These are phyloP conservation scores for Pelmatolapia mariae DNA, from an alignment of 2,113 vertebrate genomes.

Conservation along the genomic window DNA sequence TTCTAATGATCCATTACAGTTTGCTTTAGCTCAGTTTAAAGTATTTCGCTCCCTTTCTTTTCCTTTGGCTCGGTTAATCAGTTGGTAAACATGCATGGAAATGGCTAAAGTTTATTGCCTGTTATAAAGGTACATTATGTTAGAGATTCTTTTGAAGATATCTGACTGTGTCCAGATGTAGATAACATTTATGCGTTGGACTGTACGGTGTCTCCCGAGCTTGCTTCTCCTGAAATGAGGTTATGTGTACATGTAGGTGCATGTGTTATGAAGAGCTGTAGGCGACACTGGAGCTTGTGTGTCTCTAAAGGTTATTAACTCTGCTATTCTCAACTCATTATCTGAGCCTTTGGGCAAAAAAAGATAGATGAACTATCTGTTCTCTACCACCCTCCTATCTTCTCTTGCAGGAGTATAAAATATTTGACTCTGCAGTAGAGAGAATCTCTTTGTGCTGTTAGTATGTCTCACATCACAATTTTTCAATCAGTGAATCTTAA, in stretches of 20 bases:
- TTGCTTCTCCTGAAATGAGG: background rate
- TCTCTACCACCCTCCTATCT: background rate
- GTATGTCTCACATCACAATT: background rate
- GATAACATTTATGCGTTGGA: background rate
- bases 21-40: background rate
- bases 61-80: background rate
- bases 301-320: slow-evolving; percentile 22
- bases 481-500: background rate
- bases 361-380: background rate
- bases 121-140: background rate
- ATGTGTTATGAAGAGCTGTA: background rate
- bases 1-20: background rate
- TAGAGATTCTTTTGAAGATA: background rate
- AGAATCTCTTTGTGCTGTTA: background rate
- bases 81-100: background rate
- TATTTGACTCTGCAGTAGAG: background rate
- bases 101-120: background rate
- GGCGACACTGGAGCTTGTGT: background rate
- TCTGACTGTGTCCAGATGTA: background rate
- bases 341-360: slow-evolving; percentile 10
- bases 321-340: slow-evolving; percentile 7
- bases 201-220: background rate
- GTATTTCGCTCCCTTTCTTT: background rate
- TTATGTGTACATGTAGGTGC: background rate
- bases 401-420: background rate